Percentiles rank a stretch among this genome's conserved stretches.
Conservation (phyloP, 2,113 vertebrate genomes). For the Eubucco bourcierii region DNA sequence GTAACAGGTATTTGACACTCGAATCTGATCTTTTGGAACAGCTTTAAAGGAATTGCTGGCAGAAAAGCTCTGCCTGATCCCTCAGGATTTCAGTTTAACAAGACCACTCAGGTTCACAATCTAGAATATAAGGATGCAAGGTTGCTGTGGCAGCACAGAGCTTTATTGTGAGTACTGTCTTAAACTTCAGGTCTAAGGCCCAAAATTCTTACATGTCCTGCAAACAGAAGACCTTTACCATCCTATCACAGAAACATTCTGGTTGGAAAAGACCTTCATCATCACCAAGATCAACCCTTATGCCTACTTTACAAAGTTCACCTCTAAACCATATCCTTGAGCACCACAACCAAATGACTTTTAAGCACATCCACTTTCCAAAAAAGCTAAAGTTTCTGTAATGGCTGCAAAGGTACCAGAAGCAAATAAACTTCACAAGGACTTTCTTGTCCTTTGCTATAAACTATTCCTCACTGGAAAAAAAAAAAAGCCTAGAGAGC, state of each 20-base stretch:
- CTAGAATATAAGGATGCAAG: neutral
- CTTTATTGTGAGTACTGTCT: neutral
- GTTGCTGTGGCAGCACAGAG: neutral
- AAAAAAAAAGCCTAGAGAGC: neutral
- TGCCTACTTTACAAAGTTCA: too few species aligned
- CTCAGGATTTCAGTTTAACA: neutral
- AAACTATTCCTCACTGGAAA: neutral
- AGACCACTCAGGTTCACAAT: neutral
- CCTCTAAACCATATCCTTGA: too few species aligned
- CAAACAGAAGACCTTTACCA: neutral
- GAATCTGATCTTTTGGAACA: neutral
- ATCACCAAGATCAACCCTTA: too few species aligned
- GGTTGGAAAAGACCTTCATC: too few species aligned
- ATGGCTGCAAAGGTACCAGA: neutral
- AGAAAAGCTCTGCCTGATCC: neutral
- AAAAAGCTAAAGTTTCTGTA: neutral
- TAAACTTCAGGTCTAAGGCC: neutral
- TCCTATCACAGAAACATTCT: too few species aligned
- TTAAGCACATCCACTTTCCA: too few species aligned
- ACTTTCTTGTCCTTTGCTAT: neutral
- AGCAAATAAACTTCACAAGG: neutral
- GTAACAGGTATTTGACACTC: neutral
- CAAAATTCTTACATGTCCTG: fast-evolving
- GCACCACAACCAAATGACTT: too few species aligned
- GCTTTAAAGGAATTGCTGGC: neutral